These are phyloP conservation scores for Clarias magur DNA, from an alignment of 2,113 vertebrate species.

Conservation along the genomic window DNA sequence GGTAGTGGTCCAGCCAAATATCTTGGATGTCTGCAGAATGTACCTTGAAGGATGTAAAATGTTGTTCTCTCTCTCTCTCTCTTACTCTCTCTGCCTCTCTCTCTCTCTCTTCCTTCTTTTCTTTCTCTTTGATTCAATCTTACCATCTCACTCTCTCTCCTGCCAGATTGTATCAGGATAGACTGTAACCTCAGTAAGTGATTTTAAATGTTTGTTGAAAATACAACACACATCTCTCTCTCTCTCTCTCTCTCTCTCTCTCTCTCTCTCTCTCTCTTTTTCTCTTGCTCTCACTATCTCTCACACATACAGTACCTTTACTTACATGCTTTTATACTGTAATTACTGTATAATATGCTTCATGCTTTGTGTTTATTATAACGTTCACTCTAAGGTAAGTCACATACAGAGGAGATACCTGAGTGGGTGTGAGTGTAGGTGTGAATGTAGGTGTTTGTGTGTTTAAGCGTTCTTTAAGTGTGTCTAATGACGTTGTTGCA, in stretches of 20 bases:
- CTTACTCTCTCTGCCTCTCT: constrained; percentile 60
- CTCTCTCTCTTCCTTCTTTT: constrained; percentile 66
- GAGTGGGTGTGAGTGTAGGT: constrained; percentile 30
- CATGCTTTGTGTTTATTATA: constrained; percentile 45
- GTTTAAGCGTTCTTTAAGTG: background rate
- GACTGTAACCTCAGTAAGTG: constrained; percentile 96
- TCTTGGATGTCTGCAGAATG: constrained; percentile 81
- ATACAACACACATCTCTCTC: constrained; percentile 29
- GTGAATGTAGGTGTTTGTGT: constrained; percentile 20
- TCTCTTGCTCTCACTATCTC: constrained; percentile 15
- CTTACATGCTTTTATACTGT: constrained; percentile 1
- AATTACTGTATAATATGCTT: constrained; percentile 21
- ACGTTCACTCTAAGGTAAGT: constrained; percentile 66
- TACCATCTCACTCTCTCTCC: constrained; percentile 84
- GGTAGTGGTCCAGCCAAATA: constrained; percentile 81
- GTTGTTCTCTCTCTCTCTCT: constrained; percentile 58
- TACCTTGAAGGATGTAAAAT: constrained; percentile 96
- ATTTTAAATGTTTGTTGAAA: constrained; percentile 69
- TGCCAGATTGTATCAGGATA: constrained; percentile 95
- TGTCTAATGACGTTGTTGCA: too few relatives aligned
- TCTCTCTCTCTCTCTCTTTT: constrained; percentile 36
- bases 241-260: background rate
- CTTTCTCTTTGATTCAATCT: constrained; percentile 70
- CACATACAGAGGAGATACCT: constrained; percentile 55
- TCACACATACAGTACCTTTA: constrained; percentile 50